Conservation (phyloP, 2,888 invertebrate genomes). For the Leptodirus hochenwartii region DNA sequence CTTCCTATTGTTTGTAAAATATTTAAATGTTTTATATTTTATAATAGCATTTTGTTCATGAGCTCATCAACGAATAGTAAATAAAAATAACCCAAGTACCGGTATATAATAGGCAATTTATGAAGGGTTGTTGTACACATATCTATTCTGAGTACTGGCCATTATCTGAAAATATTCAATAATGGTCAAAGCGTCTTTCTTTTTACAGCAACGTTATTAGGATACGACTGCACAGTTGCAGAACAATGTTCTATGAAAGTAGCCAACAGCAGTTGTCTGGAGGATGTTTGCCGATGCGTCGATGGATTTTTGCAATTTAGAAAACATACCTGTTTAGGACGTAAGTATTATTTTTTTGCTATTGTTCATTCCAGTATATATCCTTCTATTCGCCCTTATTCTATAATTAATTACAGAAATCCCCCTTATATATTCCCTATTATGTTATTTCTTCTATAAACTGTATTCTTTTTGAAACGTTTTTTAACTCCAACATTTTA, state of each 20-base stretch:
- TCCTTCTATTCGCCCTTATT: background rate
- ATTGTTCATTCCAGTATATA: background rate
- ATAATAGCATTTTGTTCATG: no score
- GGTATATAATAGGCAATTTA: no score
- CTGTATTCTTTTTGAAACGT: no score
- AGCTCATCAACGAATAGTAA: no score
- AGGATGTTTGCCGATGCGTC: slow-evolving; percentile 68
- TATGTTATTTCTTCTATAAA: slow-evolving; percentile 1
- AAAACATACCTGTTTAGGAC: slow-evolving; percentile 76
- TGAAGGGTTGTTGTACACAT: no score
- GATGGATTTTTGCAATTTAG: slow-evolving; percentile 74
- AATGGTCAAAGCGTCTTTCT: no score
- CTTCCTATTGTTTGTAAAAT: no score
- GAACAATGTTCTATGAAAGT: slow-evolving; percentile 81
- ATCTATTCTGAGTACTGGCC: no score
- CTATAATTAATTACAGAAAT: no score
- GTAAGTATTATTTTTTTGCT: slow-evolving; percentile 40
- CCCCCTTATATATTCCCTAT: slow-evolving; percentile 1
- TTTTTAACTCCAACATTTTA: slow-evolving; percentile 1
- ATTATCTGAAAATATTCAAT: no score
- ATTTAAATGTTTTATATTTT: no score
- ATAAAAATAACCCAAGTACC: no score
- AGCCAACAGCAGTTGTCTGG: slow-evolving; percentile 69
- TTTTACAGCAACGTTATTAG: slow-evolving; percentile 66
- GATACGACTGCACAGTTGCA: slow-evolving; percentile 63